Evolutionary conservation across 2,797 vertebrate genomes (phyloP).

Genomic region (Valencia hispanica): DNA sequence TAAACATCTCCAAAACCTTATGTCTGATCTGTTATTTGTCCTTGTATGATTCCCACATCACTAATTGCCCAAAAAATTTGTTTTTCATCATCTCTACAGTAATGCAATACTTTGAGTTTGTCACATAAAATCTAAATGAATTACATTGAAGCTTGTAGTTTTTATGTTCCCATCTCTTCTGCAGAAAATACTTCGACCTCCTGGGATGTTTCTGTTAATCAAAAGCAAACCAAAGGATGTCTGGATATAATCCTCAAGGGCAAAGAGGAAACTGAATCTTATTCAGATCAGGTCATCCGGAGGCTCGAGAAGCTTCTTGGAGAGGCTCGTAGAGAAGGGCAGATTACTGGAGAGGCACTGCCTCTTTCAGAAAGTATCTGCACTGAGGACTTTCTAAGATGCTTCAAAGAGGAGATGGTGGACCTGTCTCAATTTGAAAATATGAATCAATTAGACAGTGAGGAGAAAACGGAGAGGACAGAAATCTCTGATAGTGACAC

Average conservation of each 20-base stretch:
- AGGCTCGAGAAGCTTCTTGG: slow-evolving; percentile 74
- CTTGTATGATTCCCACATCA: no score
- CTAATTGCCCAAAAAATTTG: no score
- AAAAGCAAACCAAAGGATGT: slow-evolving; percentile 11
- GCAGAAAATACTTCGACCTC: slow-evolving; percentile 43
- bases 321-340: slow-evolving; percentile 30
- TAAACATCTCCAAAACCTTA: no score
- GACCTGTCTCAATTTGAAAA: slow-evolving; percentile 47
- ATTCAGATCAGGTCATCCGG: slow-evolving; percentile 75
- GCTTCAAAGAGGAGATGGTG: slow-evolving; percentile 79
- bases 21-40: no score
- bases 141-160: neutral
- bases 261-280: slow-evolving; percentile 44
- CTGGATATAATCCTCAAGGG: slow-evolving; percentile 20
- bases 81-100: neutral
- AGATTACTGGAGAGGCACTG: slow-evolving; percentile 39
- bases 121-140: neutral
- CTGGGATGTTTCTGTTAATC: slow-evolving; percentile 5
- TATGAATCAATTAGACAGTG: slow-evolving; percentile 14
- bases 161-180: slow-evolving; percentile 19
- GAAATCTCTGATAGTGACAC: slow-evolving; percentile 23
- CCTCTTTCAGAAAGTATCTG: slow-evolving; percentile 78
- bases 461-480: slow-evolving; percentile 17
- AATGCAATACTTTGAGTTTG: neutral
- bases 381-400: slow-evolving; percentile 82